Evolutionary conservation across 2,888 invertebrate genomes (phyloP), one percentile per base, ranked within the genome.

Genomic region (Platycheirus albimanus): DNA sequence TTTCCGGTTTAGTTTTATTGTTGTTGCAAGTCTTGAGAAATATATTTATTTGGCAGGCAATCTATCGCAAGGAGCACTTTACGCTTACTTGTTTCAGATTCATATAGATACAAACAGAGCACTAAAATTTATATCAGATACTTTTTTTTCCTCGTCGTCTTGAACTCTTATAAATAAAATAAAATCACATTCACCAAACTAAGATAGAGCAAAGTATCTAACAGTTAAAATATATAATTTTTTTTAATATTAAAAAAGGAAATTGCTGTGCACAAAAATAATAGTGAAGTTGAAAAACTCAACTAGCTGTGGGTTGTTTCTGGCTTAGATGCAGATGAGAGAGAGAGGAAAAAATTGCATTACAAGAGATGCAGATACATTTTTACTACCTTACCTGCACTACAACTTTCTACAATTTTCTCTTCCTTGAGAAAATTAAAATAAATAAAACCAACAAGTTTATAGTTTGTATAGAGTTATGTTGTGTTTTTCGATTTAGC

Each of bases 351-450:
- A 28, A 51, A 20, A 63, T 30, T 58, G 43, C 49, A 56, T 20
- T 17, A 52, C 24, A 36, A 54, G 54, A 58, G 19, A 24, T 64
- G 20, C 52, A 71, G 64, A 76, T 70, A 75, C 38, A 52, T 33
- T 63, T 80, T 64, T n/a, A 54, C 36, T 24, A 49, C 58, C 58
- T 58, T 80, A 77, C 67, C 43, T 72, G 83, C 72, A 83, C 17
- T 78, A 69, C 83, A 83, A 83, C 83, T 83, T 83, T 83, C 83
- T 83, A 83, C 78, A 63, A 45, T 83, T 83, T 83, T 83, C 83
- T 83, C 83, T 83, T 83, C 83, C 83, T 78, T 83, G 83, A 78
- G 78, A 78, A 83, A 83, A 78, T 61, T 41, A 43, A 61, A 64
- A 64, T 64, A 51, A n/a, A 19, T 6, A 30, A 20, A 30, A 15